Base-by-base conservation (phyloP, 2,888 invertebrate genomes). In the Tiliacea citrago region DNA sequence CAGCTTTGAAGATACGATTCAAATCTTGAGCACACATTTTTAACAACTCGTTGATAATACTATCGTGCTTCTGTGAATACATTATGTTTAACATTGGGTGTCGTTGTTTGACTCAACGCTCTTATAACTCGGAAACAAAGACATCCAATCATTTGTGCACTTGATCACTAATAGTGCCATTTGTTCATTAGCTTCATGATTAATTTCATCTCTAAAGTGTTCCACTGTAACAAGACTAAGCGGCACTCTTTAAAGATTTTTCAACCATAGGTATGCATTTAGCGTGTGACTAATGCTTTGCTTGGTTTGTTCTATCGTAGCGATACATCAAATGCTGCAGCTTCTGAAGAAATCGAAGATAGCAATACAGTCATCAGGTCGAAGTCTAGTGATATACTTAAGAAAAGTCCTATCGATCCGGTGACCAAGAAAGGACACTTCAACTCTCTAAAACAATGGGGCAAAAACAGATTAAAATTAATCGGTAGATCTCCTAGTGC, bases 391-490 rank as follows among this genome's bases (percentile, higher is more conserved):
- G 98, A 98, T 92, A 96, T 98, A 87, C 97, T 98, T 92, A 97
- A 97, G 93, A 98, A 97, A 94, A 97, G 97, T 84, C 97, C 97
- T 61, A 96, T 97, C 66, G 97, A 97, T 87, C 96, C 94, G 63
- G 90, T 94, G 70, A 91, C 92, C 76, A 97, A 97, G 91, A 96
- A 96, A 83, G 97, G 98, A 65, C 98, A 98, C 91, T 98, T 98
- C 93, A 98, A 98, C 92, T 98, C 98, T 45, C 94, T 98, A 74
- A 98, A 98, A 93, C 98, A 98, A 91, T 98, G 98, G 98, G 98
- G 98, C 75, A 98, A 98, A 91, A 98, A 97, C 88, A 97, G 98
- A 86, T 97, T 98, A 91, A 97, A 97, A 92, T 96, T 98, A 90
- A 98, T 98, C 90, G 97, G 97, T 87, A 97, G 97, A 93, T 97